Evolutionary conservation across 1,140 invertebrate species (phyloP).

Genomic region (Globodera ellingtonae): DNA sequence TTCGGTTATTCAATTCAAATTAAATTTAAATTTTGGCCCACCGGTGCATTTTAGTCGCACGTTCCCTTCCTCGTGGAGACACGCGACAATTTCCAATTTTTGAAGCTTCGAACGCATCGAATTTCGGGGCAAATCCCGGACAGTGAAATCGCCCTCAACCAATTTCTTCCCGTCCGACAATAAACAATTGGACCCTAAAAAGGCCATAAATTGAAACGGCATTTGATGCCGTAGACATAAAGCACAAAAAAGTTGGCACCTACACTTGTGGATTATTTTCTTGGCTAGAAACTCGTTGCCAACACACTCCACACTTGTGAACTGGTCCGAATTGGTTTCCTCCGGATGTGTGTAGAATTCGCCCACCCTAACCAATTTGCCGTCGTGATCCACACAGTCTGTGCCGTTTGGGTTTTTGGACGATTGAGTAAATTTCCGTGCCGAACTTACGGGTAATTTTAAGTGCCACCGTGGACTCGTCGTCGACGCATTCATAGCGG

Average conservation of each 20-base stretch:
- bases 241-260: not conserved
- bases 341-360: constrained; percentile 40
- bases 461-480: constrained; percentile 21
- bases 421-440: not conserved
- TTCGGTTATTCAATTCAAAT: too few relatives aligned
- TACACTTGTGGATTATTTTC: constrained; percentile 57
- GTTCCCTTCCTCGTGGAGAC: constrained; percentile 46
- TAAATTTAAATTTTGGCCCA: not conserved
- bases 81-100: constrained; percentile 45
- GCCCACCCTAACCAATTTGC: constrained; percentile 40
- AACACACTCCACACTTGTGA: constrained; percentile 42
- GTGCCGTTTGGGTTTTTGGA: not conserved
- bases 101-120: constrained; percentile 40
- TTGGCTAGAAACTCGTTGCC: constrained; percentile 45
- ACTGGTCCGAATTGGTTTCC: constrained; percentile 33
- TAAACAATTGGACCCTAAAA: constrained; percentile 42
- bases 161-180: constrained; percentile 35
- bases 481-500: constrained; percentile 38
- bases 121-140: constrained; percentile 26
- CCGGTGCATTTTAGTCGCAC: constrained; percentile 44
- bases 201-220: not conserved
- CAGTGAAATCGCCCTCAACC: constrained; percentile 46
- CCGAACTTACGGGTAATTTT: constrained; percentile 38
- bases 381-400: constrained; percentile 48
- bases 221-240: too few relatives aligned